These are phyloP conservation scores for Pangasius macronema DNA, from an alignment of 2,797 vertebrate species.

Conservation along the genomic window DNA sequence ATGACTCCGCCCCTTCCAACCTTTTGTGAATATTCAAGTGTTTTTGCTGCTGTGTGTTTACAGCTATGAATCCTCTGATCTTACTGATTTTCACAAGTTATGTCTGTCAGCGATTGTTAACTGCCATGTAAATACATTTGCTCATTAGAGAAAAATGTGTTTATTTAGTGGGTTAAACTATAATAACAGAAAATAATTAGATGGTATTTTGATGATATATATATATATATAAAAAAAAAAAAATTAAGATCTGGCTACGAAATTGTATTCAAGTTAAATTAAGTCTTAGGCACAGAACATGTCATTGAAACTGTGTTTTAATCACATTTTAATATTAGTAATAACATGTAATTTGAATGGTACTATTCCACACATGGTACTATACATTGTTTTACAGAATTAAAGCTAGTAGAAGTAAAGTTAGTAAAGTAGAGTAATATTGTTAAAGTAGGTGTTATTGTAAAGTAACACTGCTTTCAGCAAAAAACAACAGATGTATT, in stretches of 20 bases:
- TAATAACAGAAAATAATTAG: background rate
- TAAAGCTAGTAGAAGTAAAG: too few relatives aligned
- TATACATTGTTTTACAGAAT: background rate
- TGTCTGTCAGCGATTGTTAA: background rate
- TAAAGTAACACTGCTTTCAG: background rate
- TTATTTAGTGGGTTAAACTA: background rate
- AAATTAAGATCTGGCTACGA: background rate
- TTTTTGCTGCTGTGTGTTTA: background rate
- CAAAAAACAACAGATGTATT: background rate
- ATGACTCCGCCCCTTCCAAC: background rate
- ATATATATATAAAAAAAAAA: background rate
- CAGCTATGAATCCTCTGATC: background rate
- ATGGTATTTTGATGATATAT: background rate
- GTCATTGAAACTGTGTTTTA: background rate
- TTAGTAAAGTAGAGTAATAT: background rate
- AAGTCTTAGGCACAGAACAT: background rate
- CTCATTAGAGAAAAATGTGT: conserved; percentile 10
- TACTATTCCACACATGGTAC: background rate
- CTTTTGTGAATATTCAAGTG: background rate
- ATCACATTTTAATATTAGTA: background rate
- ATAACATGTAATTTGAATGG: background rate
- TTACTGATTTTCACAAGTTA: background rate
- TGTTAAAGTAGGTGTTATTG: background rate
- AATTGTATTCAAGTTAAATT: background rate
- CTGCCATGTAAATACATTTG: background rate